Base-by-base conservation (phyloP, 1,140 invertebrate species). In the Bombus waltoni region DNA sequence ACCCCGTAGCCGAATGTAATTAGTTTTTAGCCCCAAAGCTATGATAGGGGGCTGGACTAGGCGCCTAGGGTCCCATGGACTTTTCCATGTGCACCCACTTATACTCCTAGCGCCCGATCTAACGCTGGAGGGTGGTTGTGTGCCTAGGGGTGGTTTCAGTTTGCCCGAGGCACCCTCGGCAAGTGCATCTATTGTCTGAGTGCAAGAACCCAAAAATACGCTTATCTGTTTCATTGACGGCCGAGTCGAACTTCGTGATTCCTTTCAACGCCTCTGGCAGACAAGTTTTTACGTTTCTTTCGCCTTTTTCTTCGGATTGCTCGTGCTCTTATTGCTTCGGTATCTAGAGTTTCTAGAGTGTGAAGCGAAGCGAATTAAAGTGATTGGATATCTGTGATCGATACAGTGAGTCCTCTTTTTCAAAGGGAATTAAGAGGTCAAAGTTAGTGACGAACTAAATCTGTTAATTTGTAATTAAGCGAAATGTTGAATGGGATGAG, bases 141-240 rank as follows among this genome's bases (percentile, higher is more conserved):
- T 85, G 91, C 90, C 90, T 80, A 86, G 81, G 91, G 93, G 92
- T 89, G 88, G 79, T 90, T 91, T 94, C 93, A 94, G 93, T 94
- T 93, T 89, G 92, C 93, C 88, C 72, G 87, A 80, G 93, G 90
- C 93, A 92, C 92, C 93, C 92, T 88, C 87, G 79, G 91, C 93
- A 94, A 94, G 93, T 94, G 93, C 93, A 94, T 91, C 92, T 89
- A 93, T 94, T 94, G 93, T 94, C 85, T 83, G 89, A 86, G 90
- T 91, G 88, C 92, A 94, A 92, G 89, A 91, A 92, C 91, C 92
- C 85, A 92, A 94, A 94, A 94, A 94, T 93, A 91, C 90, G 92
- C 87, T 93, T 92, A 89, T 87, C 85, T 70, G 44, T 88, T 72
- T 77, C 77, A 82, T 53, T 57, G 66, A 71, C 42, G 28, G 53